Evolutionary conservation across 2,888 invertebrate genomes (phyloP).

Genomic region (Metalampra italica): DNA sequence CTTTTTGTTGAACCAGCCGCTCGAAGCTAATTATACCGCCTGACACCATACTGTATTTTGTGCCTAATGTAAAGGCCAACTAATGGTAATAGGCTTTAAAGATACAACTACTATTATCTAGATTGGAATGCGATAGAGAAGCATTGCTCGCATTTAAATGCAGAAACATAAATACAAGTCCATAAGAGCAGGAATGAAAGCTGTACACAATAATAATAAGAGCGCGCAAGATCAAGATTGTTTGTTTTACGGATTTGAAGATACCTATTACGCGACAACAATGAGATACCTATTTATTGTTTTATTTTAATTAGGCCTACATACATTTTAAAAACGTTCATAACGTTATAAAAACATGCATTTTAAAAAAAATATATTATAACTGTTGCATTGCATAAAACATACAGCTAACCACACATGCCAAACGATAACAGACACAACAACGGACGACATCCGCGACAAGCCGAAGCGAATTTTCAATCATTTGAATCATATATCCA

Average conservation of each 20-base stretch:
- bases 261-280: background rate
- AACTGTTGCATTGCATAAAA: slow-evolving; percentile 16
- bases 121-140: slow-evolving; percentile 4
- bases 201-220: background rate
- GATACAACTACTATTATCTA: slow-evolving; percentile 2
- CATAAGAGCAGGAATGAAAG: background rate
- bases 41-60: slow-evolving; percentile 4
- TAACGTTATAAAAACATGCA: no score
- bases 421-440: slow-evolving; percentile 27
- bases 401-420: slow-evolving; percentile 18
- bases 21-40: slow-evolving; percentile 9
- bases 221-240: background rate
- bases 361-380: no score
- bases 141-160: background rate
- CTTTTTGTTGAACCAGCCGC: slow-evolving; percentile 6
- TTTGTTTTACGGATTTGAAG: background rate
- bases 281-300: background rate
- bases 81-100: slow-evolving; percentile 8
- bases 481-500: slow-evolving; percentile 40
- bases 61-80: slow-evolving; percentile 6
- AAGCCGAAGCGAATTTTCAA: slow-evolving; percentile 38
- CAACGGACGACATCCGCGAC: slow-evolving; percentile 23
- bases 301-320: background rate
- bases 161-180: background rate
- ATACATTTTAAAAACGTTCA: background rate